phyloP scores from a whole-genome alignment of 1,140 invertebrate species.

The Anadara kagoshimensis region DNA sequence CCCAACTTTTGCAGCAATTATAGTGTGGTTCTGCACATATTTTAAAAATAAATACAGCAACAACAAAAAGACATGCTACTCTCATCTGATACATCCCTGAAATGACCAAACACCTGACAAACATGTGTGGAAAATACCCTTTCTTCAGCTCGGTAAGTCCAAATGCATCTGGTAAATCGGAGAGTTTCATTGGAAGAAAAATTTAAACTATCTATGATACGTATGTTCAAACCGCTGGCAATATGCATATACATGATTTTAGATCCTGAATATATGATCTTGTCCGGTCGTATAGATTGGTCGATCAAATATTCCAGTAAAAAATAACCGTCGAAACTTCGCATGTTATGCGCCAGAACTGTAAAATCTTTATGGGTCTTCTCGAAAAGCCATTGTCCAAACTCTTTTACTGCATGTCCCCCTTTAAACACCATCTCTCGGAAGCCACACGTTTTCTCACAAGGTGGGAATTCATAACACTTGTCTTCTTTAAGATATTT shows the following conservation, averaged over 20 bases:
- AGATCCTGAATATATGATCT: constrained; percentile 18
- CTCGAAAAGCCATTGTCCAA: constrained; percentile 21
- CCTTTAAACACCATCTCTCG: constrained; percentile 26
- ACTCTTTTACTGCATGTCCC: not conserved
- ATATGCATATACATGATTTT: constrained; percentile 33
- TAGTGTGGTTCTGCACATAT: too few relatives aligned
- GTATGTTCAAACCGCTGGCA: constrained; percentile 12
- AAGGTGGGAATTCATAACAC: constrained; percentile 16
- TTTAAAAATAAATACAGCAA: too few relatives aligned
- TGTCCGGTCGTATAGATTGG: constrained; percentile 24
- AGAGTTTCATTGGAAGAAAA: constrained; percentile 16
- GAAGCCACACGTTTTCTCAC: constrained; percentile 24
- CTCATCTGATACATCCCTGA: too few relatives aligned
- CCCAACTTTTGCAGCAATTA: too few relatives aligned
- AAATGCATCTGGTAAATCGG: constrained; percentile 31
- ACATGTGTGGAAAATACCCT: constrained; percentile 41
- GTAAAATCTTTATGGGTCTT: constrained; percentile 14
- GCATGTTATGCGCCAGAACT: constrained; percentile 22
- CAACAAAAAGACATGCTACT: too few relatives aligned
- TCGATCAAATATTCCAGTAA: constrained; percentile 29
- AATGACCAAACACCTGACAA: too few relatives aligned
- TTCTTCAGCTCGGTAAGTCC: constrained; percentile 24
- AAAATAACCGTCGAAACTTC: constrained; percentile 27
- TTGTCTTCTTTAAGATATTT: not conserved
- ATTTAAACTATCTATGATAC: constrained; percentile 27